Evolutionary conservation across 2,888 invertebrate genomes (phyloP).

Genomic region (Parnassius smintheus): DNA sequence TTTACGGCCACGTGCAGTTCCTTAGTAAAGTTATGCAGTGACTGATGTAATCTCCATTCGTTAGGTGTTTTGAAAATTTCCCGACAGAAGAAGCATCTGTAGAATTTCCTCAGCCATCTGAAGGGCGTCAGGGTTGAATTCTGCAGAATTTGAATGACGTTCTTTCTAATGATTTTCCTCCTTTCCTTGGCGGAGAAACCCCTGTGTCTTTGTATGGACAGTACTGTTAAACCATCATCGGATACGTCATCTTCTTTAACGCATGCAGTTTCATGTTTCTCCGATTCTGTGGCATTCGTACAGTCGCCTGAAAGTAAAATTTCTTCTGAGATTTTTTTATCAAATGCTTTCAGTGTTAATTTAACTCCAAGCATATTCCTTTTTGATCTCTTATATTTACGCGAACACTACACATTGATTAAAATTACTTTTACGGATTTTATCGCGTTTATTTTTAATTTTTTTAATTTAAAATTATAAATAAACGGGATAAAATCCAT

Average conservation of each 20-base stretch:
- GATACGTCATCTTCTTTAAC: conserved; percentile 11
- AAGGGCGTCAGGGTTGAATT: conserved; percentile 48
- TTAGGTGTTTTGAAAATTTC: conserved; percentile 39
- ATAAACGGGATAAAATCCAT: no score
- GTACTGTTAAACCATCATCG: conserved; percentile 21
- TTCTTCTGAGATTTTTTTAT: conserved; percentile 29
- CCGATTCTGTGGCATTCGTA: conserved; percentile 21
- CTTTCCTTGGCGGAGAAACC: conserved; percentile 29
- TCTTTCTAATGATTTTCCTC: conserved; percentile 39
- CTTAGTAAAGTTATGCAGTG: conserved; percentile 33
- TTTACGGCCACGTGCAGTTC: conserved; percentile 38
- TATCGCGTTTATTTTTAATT: no score
- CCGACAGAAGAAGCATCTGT: conserved; percentile 50
- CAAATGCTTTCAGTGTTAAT: not conserved
- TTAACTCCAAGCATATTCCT: no score
- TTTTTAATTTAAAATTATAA: no score
- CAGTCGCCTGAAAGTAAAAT: conserved; percentile 36
- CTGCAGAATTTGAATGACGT: conserved; percentile 42
- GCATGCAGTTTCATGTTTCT: conserved; percentile 15
- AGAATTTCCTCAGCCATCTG: conserved; percentile 43
- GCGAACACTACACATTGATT: no score
- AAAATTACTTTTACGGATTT: no score
- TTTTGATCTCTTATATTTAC: no score
- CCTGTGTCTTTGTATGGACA: conserved; percentile 20
- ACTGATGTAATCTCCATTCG: conserved; percentile 43